Evolutionary conservation across 2,113 vertebrate species (phyloP).

Genomic region (Anguilla rostrata): DNA sequence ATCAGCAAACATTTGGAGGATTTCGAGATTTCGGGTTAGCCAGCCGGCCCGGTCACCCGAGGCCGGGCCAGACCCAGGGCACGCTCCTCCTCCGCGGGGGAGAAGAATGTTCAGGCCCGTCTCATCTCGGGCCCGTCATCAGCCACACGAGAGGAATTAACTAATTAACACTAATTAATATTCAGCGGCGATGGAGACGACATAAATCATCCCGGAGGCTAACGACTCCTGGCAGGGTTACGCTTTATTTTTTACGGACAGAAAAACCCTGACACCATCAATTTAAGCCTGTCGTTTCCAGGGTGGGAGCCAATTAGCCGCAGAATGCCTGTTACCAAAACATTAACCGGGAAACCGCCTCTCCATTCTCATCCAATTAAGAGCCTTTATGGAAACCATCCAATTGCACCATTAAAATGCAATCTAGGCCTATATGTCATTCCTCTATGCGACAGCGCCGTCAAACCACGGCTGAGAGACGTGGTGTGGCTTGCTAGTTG

Average conservation of each 20-base stretch:
- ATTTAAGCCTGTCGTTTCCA: background rate
- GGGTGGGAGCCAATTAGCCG: background rate
- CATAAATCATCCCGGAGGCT: background rate
- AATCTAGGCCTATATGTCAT: background rate
- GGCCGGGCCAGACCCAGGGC: background rate
- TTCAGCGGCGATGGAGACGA: background rate
- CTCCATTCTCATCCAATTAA: background rate
- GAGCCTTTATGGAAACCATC: background rate
- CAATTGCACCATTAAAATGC: background rate
- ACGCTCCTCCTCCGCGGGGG: background rate
- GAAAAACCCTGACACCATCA: background rate
- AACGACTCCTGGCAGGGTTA: background rate
- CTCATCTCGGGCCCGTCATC: background rate
- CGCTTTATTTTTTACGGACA: background rate
- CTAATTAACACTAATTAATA: background rate
- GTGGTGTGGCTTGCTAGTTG: too few species aligned
- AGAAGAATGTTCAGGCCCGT: too few species aligned
- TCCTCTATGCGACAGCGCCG: background rate
- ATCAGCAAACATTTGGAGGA: background rate
- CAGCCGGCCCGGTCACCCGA: background rate
- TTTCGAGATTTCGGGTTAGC: background rate
- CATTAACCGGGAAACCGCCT: background rate
- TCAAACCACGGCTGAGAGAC: background rate
- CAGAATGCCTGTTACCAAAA: background rate
- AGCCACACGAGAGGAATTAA: background rate